These are phyloP conservation scores for Choloepus didactylus DNA, from an alignment of 2,797 vertebrate genomes.

Conservation along the genomic window DNA sequence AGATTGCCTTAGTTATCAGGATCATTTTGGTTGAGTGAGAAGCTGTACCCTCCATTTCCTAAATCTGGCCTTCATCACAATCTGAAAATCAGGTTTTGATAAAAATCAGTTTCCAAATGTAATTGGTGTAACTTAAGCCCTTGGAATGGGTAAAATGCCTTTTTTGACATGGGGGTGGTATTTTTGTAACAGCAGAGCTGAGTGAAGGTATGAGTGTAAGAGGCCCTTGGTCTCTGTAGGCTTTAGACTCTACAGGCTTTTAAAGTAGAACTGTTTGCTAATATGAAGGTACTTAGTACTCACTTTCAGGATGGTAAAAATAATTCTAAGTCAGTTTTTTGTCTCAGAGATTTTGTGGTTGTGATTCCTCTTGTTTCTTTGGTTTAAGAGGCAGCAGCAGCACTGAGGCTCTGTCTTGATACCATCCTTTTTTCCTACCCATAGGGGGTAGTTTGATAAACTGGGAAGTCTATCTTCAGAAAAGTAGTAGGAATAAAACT, in stretches of 20 bases:
- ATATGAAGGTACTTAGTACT: not conserved
- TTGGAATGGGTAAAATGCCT: slow-evolving; percentile 67
- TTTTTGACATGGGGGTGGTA: not conserved
- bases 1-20: slow-evolving; percentile 55
- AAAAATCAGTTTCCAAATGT: slow-evolving; percentile 79
- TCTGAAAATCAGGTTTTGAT: slow-evolving; percentile 80
- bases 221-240: not conserved
- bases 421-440: not conserved
- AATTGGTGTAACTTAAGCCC: slow-evolving; percentile 72
- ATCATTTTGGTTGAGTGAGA: slow-evolving; percentile 61
- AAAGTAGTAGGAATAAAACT: slow-evolving; percentile 21
- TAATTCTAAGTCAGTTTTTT: not conserved
- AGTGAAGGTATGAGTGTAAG: not conserved
- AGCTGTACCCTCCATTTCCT: slow-evolving; percentile 71
- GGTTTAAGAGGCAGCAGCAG: not conserved
- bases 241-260: slow-evolving; percentile 19
- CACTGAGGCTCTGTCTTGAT: not conserved
- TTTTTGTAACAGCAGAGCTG: slow-evolving; percentile 46
- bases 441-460: not conserved
- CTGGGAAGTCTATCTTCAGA: slow-evolving; percentile 34
- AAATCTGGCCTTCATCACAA: slow-evolving; percentile 78
- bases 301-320: slow-evolving; percentile 5
- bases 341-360: slow-evolving; percentile 5
- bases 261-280: slow-evolving; percentile 39
- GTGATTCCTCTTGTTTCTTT: not conserved